Evolutionary conservation across 35 echinoderm and acorn worm species (phyloP), one percentile per base, ranked within the genome.

Genomic region (Eucidaris tribuloides): DNA sequence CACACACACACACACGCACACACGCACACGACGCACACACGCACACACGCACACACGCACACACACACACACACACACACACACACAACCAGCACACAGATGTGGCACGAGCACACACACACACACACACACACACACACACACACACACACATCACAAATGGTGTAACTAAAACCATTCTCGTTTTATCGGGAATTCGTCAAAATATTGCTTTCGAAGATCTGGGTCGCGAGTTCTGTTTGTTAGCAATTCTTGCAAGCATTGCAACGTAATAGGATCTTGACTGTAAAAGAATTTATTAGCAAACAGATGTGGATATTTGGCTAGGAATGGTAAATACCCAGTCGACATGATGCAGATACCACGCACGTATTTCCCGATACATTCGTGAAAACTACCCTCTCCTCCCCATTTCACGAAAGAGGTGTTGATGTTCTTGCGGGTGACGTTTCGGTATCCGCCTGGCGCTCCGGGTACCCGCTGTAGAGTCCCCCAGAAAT

Each of bases 271-370:
- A 13, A 92, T 39, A 3, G 90, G 90, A 41, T 92, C 90, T 36
- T 54, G 77, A 57, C 45, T 55, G 46, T 87, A 87, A 55, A 87
- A 78, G 52, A 92, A 87, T 68, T 92, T 92, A 49, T 92, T 92
- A 22, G 84, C 84, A 65, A 92, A 92, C 4, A 87, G 33, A 39
- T 87, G 46, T 1, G 90, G 90, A 22, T 81, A 62, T 36, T 37
- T 42, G 7, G 71, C 36, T 18, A 92, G 71, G 34, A 81, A 82
- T 3, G 65, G 20, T 15, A 92, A 24, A 41, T 86, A 86, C n/a
- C 61, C 78, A 4, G 79, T 55, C 20, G 62, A 46, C 23, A 92
- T 81, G 3, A 92, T 65, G 49, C 90, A 92, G 9, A 87, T 74
- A 5, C 15, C 78, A 6, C 84, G 22, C 6, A 92, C 90, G 60